Conservation (phyloP, 1,140 invertebrate species). For the Ceratina australensis region DNA sequence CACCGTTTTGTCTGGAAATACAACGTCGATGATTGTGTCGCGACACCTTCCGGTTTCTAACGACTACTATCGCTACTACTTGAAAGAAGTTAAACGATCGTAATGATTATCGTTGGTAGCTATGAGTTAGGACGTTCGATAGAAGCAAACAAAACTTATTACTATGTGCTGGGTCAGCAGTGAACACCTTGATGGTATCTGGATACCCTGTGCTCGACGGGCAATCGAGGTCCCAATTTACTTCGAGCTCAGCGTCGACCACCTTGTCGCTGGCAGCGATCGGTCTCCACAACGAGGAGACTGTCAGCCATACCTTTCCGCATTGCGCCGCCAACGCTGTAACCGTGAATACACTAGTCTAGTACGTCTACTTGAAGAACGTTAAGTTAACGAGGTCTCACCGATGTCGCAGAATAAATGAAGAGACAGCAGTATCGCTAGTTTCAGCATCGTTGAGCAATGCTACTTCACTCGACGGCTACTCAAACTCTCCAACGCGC, state of each 20-base stretch:
- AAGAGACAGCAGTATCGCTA: constrained; percentile 57
- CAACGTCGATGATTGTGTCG: constrained; percentile 30
- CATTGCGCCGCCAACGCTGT: constrained; percentile 67
- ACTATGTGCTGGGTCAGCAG: constrained; percentile 71
- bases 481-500: too few species aligned
- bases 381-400: constrained; percentile 38
- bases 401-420: constrained; percentile 61
- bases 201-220: constrained; percentile 57
- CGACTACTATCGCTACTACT: too few species aligned
- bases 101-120: background rate
- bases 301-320: constrained; percentile 74
- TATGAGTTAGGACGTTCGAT: constrained; percentile 22
- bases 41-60: too few species aligned
- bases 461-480: constrained; percentile 7
- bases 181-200: constrained; percentile 70
- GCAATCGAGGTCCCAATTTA: constrained; percentile 81
- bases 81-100: too few species aligned
- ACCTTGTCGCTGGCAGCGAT: constrained; percentile 68
- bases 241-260: constrained; percentile 78
- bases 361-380: too few species aligned
- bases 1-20: constrained; percentile 64
- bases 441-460: constrained; percentile 61
- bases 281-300: constrained; percentile 75
- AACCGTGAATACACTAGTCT: constrained; percentile 13
- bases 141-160: constrained; percentile 63